These are phyloP conservation scores for Hydrolagus affinis DNA, from an alignment of 2,113 vertebrate species.

Conservation along the genomic window DNA sequence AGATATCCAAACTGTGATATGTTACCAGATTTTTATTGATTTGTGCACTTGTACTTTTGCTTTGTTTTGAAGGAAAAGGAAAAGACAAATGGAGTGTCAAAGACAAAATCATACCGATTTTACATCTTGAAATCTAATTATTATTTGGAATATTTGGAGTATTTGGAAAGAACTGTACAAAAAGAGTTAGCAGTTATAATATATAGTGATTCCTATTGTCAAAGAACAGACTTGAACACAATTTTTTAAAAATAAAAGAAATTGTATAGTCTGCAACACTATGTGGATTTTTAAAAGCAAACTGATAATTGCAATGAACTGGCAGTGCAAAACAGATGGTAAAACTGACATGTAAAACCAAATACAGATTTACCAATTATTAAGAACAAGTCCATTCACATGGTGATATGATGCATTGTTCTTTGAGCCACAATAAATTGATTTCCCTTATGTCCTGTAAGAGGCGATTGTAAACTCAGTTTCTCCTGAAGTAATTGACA, in stretches of 20 bases:
- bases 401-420: not conserved
- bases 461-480: not conserved
- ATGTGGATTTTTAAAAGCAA: not conserved
- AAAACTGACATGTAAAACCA: not conserved
- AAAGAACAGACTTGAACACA: not conserved
- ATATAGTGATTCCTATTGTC: not conserved
- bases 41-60: not conserved
- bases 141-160: not conserved
- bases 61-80: not conserved
- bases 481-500: constrained; percentile 5
- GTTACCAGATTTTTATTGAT: not conserved
- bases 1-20: not conserved
- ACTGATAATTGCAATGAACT: too few species aligned
- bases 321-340: not conserved
- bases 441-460: constrained; percentile 2
- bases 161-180: not conserved
- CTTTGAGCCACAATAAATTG: not conserved
- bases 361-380: not conserved
- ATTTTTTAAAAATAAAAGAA: not conserved
- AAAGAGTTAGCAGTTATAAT: too few species aligned
- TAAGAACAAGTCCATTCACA: not conserved
- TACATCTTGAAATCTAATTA: not conserved
- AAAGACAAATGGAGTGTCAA: not conserved
- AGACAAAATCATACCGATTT: not conserved
- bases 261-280: not conserved